phyloP scores from a whole-genome alignment of 2,888 invertebrate species.

The Carabus problematicus region DNA sequence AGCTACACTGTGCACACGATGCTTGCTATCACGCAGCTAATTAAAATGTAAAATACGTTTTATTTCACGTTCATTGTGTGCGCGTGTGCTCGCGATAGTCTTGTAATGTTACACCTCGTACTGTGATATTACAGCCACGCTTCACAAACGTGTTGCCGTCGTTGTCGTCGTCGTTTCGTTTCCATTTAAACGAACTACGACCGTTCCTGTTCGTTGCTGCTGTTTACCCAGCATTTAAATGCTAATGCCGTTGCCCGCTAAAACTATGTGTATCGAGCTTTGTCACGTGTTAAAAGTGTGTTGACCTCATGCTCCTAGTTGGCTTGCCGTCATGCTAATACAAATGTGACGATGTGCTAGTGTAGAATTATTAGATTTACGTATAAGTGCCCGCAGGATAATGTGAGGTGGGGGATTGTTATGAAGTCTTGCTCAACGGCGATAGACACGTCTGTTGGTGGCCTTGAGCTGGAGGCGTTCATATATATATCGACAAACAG shows the following conservation, averaged over 20 bases:
- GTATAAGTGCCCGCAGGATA: too few relatives aligned
- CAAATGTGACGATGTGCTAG: too few relatives aligned
- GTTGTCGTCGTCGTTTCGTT: slow-evolving; percentile 22
- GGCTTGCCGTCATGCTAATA: too few relatives aligned
- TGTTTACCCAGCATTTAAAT: slow-evolving; percentile 40
- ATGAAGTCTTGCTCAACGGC: too few relatives aligned
- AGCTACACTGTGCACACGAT: not conserved
- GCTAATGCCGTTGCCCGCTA: slow-evolving; percentile 36
- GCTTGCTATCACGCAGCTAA: slow-evolving; percentile 37
- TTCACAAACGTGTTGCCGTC: not conserved
- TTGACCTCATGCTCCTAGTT: not conserved
- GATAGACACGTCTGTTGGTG: too few relatives aligned
- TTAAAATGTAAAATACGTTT: slow-evolving; percentile 43
- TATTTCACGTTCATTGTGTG: slow-evolving; percentile 40
- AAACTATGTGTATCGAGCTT: slow-evolving; percentile 35
- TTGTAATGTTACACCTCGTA: slow-evolving; percentile 35
- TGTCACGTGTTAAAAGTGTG: slow-evolving; percentile 35
- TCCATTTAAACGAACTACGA: slow-evolving; percentile 31
- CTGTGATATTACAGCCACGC: slow-evolving; percentile 11
- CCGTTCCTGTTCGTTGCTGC: slow-evolving; percentile 4
- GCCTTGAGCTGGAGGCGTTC: too few relatives aligned
- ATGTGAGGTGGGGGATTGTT: too few relatives aligned
- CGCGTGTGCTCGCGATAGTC: slow-evolving; percentile 20
- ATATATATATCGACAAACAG: too few relatives aligned
- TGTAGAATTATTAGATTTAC: too few relatives aligned